Base-by-base conservation (phyloP, 2,888 invertebrate genomes). In the Hypsopygia costalis region DNA sequence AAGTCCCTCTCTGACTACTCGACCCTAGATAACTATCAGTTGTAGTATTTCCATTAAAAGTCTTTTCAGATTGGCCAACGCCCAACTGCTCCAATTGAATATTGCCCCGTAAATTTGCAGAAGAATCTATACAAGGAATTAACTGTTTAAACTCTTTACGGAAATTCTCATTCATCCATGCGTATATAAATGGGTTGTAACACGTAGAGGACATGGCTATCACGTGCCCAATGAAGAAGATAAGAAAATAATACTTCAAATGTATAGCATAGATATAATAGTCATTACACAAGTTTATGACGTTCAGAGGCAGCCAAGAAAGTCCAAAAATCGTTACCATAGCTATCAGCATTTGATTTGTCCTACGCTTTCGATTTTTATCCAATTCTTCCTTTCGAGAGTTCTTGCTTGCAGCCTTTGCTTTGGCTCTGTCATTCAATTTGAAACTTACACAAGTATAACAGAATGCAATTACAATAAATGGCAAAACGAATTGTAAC, bases 91-190 rank as follows among this genome's bases (percentile, higher is more conserved):
- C 91, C 49, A 87, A 51, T 40, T 77, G 85, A 43, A 88, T 83
- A 35, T 81, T 86, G 1, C 77, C 76, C 22, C 87, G 62, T 22
- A 75, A 41, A 37, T 79, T 78, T 1, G 62, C 67, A 0, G 91
- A 88, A 12, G 90, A 86, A 62, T 91, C 91, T 43, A 92, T 91
- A 59, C 92, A 92, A 5, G 92, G 92, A 52, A 93, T 82, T 42
- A 95, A 91, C 72, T 93, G 93, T 68, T 94, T 96, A 75, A 98
- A 97, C 75, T 98, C 97, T 73, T 97, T 97, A 35, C 97, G 92
- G 68, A 98, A 98, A 75, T 95, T 96, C 59, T 98, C 98, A 80
- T 98, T 99, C 88, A 98, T 93, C 97, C 98, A 98, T 11, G 98
- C 98, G 77, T 98, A 98, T 31, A 98, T 92, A 69, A 98, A 97